Conservation (phyloP, 2,113 vertebrate genomes). For the Pterophyllum scalare region DNA sequence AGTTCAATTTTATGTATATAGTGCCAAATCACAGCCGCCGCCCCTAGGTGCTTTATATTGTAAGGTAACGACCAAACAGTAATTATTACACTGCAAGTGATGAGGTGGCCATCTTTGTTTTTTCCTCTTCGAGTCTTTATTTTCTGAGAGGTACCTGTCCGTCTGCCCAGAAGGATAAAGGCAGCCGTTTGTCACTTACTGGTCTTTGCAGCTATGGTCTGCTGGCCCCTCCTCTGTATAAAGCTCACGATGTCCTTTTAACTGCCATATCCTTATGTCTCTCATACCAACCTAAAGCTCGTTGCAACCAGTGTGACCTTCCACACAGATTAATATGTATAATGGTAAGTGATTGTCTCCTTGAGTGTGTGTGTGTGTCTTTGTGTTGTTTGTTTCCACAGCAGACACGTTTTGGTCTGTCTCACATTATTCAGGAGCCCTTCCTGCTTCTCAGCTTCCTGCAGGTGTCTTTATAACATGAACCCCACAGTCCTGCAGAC, state of each 20-base stretch:
- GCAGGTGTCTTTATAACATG: not conserved
- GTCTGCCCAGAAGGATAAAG: conserved; percentile 17
- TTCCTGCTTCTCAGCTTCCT: not conserved
- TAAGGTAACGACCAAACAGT: too few relatives aligned
- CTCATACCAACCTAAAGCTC: not conserved
- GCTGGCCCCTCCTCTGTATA: not conserved
- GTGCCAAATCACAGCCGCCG: too few relatives aligned
- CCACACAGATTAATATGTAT: not conserved
- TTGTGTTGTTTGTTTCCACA: not conserved
- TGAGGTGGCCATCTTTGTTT: not conserved
- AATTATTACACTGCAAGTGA: not conserved
- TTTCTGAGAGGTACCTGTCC: conserved; percentile 48
- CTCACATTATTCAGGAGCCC: not conserved
- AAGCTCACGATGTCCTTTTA: not conserved
- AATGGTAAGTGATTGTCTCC: not conserved
- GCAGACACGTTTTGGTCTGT: not conserved
- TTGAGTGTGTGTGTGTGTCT: not conserved
- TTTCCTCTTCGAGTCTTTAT: not conserved
- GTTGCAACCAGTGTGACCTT: not conserved
- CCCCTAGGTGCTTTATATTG: too few relatives aligned
- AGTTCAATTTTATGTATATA: too few relatives aligned
- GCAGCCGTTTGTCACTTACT: not conserved
- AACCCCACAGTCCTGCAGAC: not conserved
- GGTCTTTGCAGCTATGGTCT: not conserved
- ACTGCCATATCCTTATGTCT: not conserved